These are phyloP conservation scores for Hucho hucho DNA, from an alignment of 2,113 vertebrate species.

Conservation along the genomic window DNA sequence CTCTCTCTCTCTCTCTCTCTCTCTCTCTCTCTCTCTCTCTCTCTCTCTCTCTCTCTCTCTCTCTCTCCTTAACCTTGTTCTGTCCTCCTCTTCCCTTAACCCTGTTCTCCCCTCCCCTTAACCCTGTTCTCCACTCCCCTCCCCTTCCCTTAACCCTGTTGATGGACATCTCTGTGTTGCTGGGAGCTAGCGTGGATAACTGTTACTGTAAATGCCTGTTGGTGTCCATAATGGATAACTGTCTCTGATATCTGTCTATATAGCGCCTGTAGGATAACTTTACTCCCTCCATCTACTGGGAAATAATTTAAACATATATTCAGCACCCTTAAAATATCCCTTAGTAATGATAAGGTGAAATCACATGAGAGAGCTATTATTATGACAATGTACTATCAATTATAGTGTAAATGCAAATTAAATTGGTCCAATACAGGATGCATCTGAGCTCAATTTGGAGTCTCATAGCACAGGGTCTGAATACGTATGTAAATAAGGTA, in stretches of 20 bases:
- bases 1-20: background rate
- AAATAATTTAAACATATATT: conserved; percentile 48
- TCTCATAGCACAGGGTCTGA: too few species aligned
- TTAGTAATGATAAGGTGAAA: conserved; percentile 39
- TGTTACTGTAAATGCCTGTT: conserved; percentile 55
- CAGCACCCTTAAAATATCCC: conserved; percentile 32
- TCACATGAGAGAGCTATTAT: conserved; percentile 9
- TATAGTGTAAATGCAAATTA: background rate
- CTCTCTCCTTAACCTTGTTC: too few species aligned
- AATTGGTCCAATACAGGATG: conserved; percentile 5
- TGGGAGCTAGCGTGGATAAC: conserved; percentile 20
- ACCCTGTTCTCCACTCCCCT: too few species aligned
- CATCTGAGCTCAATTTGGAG: too few species aligned
- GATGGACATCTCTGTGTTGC: conserved; percentile 45
- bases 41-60: too few species aligned
- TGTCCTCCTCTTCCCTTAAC: too few species aligned
- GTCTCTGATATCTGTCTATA: conserved; percentile 8
- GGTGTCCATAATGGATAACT: conserved; percentile 37
- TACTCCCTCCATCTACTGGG: conserved; percentile 29
- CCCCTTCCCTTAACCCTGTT: background rate
- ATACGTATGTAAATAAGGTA: too few species aligned
- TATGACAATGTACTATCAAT: conserved; percentile 3
- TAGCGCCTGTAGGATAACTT: conserved; percentile 20
- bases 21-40: too few species aligned
- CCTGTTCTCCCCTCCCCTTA: too few species aligned